phyloP scores from a whole-genome alignment of 2,888 invertebrate species.

The Entomobrya multifasciata region DNA sequence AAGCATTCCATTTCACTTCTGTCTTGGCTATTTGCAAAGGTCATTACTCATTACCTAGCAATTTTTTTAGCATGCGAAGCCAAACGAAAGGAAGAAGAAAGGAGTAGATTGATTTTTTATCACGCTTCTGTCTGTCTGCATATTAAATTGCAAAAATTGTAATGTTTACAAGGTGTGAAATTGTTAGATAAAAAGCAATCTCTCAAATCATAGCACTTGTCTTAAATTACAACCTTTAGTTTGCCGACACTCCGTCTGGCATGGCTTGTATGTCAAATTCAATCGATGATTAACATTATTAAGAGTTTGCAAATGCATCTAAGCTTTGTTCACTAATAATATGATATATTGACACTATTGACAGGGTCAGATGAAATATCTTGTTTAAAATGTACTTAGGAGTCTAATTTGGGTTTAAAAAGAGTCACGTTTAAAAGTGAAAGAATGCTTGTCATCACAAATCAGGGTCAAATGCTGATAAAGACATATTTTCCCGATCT shows the following conservation, averaged over 20 bases:
- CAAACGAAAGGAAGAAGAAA: not conserved
- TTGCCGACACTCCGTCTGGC: no score
- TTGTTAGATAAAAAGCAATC: slow-evolving; percentile 12
- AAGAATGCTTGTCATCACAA: slow-evolving; percentile 32
- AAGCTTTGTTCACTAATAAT: no score
- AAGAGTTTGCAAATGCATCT: slow-evolving; percentile 21
- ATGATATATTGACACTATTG: slow-evolving; percentile 43
- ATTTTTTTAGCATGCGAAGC: slow-evolving; percentile 23
- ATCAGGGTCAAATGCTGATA: slow-evolving; percentile 31
- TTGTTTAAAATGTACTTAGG: not conserved
- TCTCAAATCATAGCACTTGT: not conserved
- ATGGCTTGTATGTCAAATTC: not conserved
- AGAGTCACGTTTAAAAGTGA: slow-evolving; percentile 62
- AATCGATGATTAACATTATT: no score
- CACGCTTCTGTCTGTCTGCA: not conserved
- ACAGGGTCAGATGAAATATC: slow-evolving; percentile 53
- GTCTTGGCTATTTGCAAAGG: slow-evolving; percentile 18
- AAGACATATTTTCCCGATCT: not conserved
- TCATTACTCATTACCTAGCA: slow-evolving; percentile 37
- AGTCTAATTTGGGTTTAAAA: not conserved
- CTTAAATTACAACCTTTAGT: not conserved
- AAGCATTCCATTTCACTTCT: not conserved
- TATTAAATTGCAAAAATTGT: slow-evolving; percentile 2
- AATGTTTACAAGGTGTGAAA: slow-evolving; percentile 12
- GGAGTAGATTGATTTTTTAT: slow-evolving; percentile 4